phyloP scores from a whole-genome alignment of 2,113 vertebrate species.

The Mohoua ochrocephala region DNA sequence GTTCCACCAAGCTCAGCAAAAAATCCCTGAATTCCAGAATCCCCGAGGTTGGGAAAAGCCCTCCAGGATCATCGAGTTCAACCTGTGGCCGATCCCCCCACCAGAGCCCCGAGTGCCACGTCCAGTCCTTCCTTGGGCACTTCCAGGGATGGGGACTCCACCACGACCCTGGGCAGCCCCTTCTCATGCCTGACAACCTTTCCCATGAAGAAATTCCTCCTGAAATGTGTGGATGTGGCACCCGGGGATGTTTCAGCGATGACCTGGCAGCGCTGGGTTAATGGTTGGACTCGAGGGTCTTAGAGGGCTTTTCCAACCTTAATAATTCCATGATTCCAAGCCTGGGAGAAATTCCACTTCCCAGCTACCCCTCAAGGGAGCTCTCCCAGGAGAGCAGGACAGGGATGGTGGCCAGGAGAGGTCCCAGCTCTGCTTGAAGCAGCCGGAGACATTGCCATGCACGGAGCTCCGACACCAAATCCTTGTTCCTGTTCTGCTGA shows the following conservation, averaged over 20 bases:
- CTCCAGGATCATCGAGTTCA: background rate
- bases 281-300: background rate
- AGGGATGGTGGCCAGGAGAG: background rate
- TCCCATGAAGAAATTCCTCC: background rate
- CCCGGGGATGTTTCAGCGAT: fast-evolving
- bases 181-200: background rate
- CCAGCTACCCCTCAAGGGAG: background rate
- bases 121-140: background rate
- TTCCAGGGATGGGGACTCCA: background rate
- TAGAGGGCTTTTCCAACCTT: background rate
- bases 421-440: background rate
- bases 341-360: background rate
- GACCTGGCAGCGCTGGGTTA: background rate
- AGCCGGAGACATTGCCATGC: fast-evolving
- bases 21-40: background rate
- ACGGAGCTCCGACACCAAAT: fast-evolving
- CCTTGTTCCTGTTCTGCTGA: background rate
- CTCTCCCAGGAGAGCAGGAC: background rate
- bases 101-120: background rate
- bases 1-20: background rate
- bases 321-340: background rate
- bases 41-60: background rate
- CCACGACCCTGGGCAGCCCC: background rate
- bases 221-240: background rate
- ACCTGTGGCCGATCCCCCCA: fast-evolving